A percentile compares a stretch with the other conserved stretches of the same genome.
Conservation (phyloP, 2,113 vertebrate genomes). For the Brachirus orientalis region DNA sequence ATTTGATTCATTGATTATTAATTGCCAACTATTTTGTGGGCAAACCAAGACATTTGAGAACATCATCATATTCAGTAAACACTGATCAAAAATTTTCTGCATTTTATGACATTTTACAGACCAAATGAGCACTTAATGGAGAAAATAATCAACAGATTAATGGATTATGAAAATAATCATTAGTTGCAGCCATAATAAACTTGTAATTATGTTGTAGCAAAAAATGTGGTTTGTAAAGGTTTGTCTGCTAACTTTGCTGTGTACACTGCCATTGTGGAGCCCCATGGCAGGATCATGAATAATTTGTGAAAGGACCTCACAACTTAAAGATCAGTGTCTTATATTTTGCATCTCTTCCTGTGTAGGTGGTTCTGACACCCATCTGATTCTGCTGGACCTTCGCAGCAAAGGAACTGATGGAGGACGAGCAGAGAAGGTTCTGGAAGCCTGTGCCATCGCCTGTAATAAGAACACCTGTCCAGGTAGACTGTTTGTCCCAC, state of each 20-base stretch:
- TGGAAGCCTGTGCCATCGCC: constrained; percentile 93
- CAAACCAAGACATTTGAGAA: too few species aligned
- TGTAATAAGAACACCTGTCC: constrained; percentile 99
- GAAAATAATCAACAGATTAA: too few species aligned
- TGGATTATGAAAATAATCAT: too few species aligned
- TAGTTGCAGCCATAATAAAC: too few species aligned
- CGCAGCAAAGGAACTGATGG: constrained; percentile 91
- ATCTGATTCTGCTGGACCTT: constrained; percentile 93
- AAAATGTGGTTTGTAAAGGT: constrained; percentile 73
- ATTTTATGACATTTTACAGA: too few species aligned
- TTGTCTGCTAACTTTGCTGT: constrained; percentile 95
- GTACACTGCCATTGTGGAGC: constrained; percentile 95
- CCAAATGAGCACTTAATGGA: too few species aligned
- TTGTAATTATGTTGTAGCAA: too few species aligned
- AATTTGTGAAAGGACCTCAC: neutral
- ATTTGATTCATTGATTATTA: too few species aligned
- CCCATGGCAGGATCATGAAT: constrained; percentile 94
- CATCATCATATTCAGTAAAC: too few species aligned
- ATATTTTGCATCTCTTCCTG: constrained; percentile 3
- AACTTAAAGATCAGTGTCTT: neutral
- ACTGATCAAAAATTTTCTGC: too few species aligned
- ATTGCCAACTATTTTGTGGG: too few species aligned
- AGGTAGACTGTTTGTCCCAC: constrained; percentile 74
- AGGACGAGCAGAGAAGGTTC: constrained; percentile 91
- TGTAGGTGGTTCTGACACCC: constrained; percentile 95